phyloP scores from a whole-genome alignment of 2,113 vertebrate species.

The Proterorhinus semilunaris region DNA sequence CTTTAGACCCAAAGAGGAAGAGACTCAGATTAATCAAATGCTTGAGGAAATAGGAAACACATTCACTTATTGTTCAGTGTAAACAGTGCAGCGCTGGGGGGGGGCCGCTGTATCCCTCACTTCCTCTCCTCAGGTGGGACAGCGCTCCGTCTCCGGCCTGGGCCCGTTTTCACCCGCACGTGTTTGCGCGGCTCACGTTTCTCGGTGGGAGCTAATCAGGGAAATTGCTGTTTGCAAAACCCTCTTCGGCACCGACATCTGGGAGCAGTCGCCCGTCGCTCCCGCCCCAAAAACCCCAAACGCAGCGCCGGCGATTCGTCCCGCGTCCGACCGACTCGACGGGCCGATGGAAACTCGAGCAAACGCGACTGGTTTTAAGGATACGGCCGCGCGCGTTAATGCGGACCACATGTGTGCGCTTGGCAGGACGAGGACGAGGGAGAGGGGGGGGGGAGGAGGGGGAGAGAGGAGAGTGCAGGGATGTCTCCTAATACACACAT shows the following conservation, averaged over 20 bases:
- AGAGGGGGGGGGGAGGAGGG: conserved; percentile 21
- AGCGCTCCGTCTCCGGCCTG: conserved; percentile 62
- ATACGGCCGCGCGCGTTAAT: conserved; percentile 77
- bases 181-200: conserved; percentile 64
- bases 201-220: conserved; percentile 71
- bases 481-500: conserved; percentile 56
- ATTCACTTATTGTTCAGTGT: conserved; percentile 34
- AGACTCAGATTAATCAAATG: conserved; percentile 33
- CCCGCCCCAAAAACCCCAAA: conserved; percentile 35
- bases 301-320: conserved; percentile 63
- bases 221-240: conserved; percentile 78
- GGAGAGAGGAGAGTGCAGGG: conserved; percentile 43
- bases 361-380: conserved; percentile 82
- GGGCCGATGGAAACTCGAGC: conserved; percentile 82
- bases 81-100: conserved; percentile 30
- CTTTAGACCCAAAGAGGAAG: conserved; percentile 9
- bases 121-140: conserved; percentile 59
- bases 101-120: conserved; percentile 27
- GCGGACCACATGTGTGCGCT: conserved; percentile 78
- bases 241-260: conserved; percentile 67
- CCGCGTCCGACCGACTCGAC: conserved; percentile 62
- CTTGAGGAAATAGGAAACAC: neutral
- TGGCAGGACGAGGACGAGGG: conserved; percentile 69
- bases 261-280: conserved; percentile 55
- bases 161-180: conserved; percentile 19